Percentiles rank a stretch among this genome's conserved stretches.
Evolutionary conservation across 2,797 vertebrate species (phyloP).

Genomic region (Xiphorhynchus erythropygius): DNA sequence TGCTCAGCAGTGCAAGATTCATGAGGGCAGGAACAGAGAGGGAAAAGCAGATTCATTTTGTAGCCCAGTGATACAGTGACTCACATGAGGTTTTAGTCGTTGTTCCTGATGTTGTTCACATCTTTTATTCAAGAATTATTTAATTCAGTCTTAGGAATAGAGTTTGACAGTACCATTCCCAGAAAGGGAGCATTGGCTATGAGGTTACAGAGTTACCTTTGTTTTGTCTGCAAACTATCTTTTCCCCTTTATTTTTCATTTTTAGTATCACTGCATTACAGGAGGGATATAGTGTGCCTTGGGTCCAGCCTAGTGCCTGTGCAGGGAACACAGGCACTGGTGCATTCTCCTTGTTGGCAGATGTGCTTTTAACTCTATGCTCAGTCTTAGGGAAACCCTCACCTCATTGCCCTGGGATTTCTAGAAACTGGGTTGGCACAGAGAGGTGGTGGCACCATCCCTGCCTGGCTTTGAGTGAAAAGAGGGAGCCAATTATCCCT

Average conservation of each 20-base stretch:
- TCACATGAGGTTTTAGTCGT: neutral
- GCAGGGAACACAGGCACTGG: neutral
- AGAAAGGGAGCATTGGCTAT: neutral
- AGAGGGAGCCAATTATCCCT: neutral
- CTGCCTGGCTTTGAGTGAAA: neutral
- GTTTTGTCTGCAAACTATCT: neutral
- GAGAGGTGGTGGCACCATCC: neutral
- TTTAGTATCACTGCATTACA: neutral
- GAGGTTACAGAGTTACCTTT: neutral
- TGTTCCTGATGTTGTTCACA: neutral
- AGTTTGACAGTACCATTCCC: neutral
- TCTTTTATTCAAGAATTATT: slow-evolving; percentile 16
- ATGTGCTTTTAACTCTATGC: neutral
- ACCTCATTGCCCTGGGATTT: neutral
- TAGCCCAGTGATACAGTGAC: neutral
- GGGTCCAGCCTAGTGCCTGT: neutral
- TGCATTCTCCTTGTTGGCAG: fast-evolving
- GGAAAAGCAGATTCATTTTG: neutral
- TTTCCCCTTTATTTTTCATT: neutral
- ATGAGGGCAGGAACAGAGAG: neutral
- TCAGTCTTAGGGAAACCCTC: neutral
- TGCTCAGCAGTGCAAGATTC: neutral
- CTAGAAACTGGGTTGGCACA: neutral
- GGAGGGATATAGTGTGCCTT: neutral
- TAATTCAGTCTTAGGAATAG: neutral